Base-by-base conservation (phyloP, 23 tunicate species). In the Halocynthia aurantium region DNA sequence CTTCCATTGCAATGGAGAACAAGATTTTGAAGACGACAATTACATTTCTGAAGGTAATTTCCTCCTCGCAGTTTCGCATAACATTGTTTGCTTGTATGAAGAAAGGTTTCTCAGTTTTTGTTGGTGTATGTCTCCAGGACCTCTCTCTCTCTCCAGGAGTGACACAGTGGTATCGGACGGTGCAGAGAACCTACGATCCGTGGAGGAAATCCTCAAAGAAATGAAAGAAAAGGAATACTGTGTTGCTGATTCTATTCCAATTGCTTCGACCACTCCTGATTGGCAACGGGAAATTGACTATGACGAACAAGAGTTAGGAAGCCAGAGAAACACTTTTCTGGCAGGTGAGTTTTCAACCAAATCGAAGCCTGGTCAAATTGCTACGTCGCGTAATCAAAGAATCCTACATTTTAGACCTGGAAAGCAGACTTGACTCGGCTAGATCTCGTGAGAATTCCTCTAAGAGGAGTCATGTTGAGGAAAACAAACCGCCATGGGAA, bases 401-500 rank as follows among this genome's bases (percentile, higher is more conserved):
- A 31, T 31, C 44, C 44, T 31, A 4, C 44, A 1, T 31, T 31
- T 31, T 31, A 31, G 44, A 31, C 44, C 44, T 31, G 1, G 44
- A 31, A 31, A 15, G n/a, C 64, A 15, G 64, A 15, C 17, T 60
- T 15, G n/a, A 15, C 64, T 60, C n/a, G n/a, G 64, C n/a, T n/a
- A 15, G 64, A 60, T n/a, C 64, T 68, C 72, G 31, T 12, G 19
- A 21, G 31, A 68, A 17, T 17, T n/a, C 72, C 22, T 17, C 31
- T 68, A 12, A n/a, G 72, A 15, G 53, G 12, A 73, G 17, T 15
- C 77, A 53, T 52, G 77, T 53, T 73, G 81, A 58, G 44, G 15
- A n/a, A 56, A 57, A 31, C n/a, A 77, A 58, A 52, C 69, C 83
- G 0, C 94, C 94, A 44, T 87, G 94, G 87, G 67, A 87, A 72